These are phyloP conservation scores for Leuciscus waleckii DNA, from an alignment of 2,797 vertebrate genomes.

Conservation along the genomic window DNA sequence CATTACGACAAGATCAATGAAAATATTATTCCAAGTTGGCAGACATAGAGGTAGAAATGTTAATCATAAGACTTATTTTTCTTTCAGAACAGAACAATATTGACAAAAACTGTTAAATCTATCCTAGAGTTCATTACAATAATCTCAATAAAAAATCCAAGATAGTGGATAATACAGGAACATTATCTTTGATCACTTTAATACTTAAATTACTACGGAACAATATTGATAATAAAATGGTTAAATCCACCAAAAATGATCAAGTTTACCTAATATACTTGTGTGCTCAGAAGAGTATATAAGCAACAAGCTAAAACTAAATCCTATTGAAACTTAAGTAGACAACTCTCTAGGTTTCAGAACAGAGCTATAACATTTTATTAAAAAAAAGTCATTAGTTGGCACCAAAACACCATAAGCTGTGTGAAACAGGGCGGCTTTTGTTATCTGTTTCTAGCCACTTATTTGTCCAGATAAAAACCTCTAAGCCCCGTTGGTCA, in stretches of 20 bases:
- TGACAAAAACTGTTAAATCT: background rate
- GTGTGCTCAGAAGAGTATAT: background rate
- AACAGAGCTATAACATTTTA: background rate
- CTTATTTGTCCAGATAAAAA: conserved; percentile 8
- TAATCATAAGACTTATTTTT: background rate
- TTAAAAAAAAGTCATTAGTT: background rate
- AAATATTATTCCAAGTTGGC: background rate
- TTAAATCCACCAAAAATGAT: background rate
- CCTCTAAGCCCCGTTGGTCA: conserved; percentile 59
- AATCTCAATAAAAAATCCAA: background rate
- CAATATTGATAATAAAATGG: background rate
- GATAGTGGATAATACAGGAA: background rate
- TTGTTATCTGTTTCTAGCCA: background rate
- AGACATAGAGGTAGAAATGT: background rate
- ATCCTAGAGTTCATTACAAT: background rate
- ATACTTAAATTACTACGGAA: background rate
- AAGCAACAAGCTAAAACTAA: background rate
- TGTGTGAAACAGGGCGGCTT: background rate
- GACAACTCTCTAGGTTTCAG: background rate
- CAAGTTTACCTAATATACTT: background rate
- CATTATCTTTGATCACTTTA: background rate
- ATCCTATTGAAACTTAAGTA: background rate
- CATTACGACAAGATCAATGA: background rate
- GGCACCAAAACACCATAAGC: background rate
- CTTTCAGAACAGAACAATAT: background rate